These are phyloP conservation scores for human (Homo sapiens) DNA, from an alignment of 2,113 vertebrate species.

Conservation along the genomic window DNA sequence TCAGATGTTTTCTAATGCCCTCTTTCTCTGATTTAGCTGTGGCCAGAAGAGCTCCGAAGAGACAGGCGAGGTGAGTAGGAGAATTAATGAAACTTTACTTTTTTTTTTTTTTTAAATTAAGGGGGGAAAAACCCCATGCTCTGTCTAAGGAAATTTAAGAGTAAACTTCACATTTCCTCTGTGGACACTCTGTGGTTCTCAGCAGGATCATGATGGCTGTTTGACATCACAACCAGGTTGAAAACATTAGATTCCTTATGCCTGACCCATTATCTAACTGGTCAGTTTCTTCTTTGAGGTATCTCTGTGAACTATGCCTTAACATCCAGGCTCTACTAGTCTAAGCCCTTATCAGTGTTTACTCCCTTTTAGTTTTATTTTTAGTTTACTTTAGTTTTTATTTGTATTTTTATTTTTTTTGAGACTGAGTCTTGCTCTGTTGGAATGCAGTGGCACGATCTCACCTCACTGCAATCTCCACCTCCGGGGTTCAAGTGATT, in stretches of 20 bases:
- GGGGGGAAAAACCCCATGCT: neutral
- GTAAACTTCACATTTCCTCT: constrained; percentile 17
- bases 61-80: constrained; percentile 58
- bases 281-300: constrained; percentile 24
- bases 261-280: neutral
- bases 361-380: neutral
- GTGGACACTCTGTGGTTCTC: neutral
- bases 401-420: too few species aligned
- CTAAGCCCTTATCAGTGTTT: neutral
- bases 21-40: constrained; percentile 75
- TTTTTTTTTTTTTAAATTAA: neutral
- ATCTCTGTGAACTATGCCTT: neutral
- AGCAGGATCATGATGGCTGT: neutral
- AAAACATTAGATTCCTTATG: neutral
- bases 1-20: constrained; percentile 48
- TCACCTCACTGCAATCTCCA: too few species aligned
- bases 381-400: too few species aligned
- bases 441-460: too few species aligned
- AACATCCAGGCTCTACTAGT: neutral
- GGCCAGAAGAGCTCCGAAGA: constrained; percentile 14
- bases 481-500: too few species aligned
- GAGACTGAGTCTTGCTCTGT: too few species aligned
- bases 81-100: constrained; percentile 22
- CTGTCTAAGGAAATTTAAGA: constrained; percentile 22
- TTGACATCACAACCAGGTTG: neutral